Percentiles rank a stretch among this genome's conserved stretches.
These are phyloP conservation scores for Chelonus insularis DNA, from an alignment of 1,140 invertebrate genomes.

Conservation along the genomic window DNA sequence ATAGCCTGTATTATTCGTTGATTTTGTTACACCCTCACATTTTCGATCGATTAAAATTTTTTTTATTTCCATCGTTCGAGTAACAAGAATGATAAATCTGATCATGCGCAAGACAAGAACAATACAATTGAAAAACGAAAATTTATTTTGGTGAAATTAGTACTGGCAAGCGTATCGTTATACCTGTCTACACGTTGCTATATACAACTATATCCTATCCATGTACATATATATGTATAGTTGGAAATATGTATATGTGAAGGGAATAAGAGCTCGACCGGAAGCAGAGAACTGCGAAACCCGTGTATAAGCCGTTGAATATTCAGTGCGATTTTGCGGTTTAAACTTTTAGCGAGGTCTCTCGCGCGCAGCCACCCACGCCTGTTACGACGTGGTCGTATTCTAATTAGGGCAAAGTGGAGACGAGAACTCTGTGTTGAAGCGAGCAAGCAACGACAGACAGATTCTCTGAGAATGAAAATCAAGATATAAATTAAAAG, in stretches of 20 bases:
- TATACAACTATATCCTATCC: not conserved
- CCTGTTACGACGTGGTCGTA: conserved; percentile 28
- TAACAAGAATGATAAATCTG: not conserved
- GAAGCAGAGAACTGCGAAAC: conserved; percentile 32
- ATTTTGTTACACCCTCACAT: too few species aligned
- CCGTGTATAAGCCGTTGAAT: conserved; percentile 36
- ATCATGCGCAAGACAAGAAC: not conserved
- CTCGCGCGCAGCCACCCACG: not conserved
- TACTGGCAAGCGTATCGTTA: not conserved
- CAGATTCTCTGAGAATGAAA: not conserved
- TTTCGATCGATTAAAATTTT: not conserved
- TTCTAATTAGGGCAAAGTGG: conserved; percentile 34
- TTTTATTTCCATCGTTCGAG: conserved; percentile 16
- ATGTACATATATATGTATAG: conserved; percentile 4
- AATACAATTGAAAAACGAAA: not conserved
- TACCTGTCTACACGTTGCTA: not conserved
- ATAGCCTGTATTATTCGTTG: too few species aligned
- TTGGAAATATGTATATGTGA: conserved; percentile 23
- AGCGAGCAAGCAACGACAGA: not conserved
- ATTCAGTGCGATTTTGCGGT: conserved; percentile 38
- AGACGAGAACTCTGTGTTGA: conserved; percentile 2
- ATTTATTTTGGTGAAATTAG: conserved; percentile 12
- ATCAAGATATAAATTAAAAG: conserved; percentile 1
- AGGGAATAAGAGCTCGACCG: conserved; percentile 17
- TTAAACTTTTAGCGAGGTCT: conserved; percentile 34